Base-by-base conservation (phyloP, 2,888 invertebrate species). In the Norana najaformis region DNA sequence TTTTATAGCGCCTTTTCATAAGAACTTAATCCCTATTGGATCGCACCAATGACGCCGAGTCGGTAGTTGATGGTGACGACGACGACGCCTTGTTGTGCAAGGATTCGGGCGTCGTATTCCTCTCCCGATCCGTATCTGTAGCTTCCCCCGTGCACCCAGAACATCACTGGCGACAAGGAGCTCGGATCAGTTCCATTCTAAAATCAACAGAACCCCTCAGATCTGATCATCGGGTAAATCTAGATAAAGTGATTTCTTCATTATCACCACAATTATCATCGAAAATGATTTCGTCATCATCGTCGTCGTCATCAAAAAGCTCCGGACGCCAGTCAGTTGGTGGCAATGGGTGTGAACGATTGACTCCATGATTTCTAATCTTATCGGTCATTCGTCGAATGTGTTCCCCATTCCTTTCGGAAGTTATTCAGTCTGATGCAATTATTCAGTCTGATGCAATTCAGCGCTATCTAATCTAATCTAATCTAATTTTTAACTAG, bases 141-240 rank as follows among this genome's bases (percentile, higher is more conserved):
- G 16, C 91, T 90, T 1, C 93, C 93, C 0, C 93, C 93, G 83
- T 93, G 93, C 36, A 93, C 92, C 93, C 93, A 93, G 34, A 91
- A 88, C 91, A 91, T 91, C 83, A 91, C 91, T n/a, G 91, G 89
- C 5, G 41, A 88, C 39, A 88, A 30, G 34, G 39, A 8, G 41
- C 36, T 37, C 53, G 89, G 89, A 36, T n/a, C n/a, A n/a, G 89
- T 36, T 18, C 4, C 35, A 34, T 89, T 53, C 89, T 89, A 85
- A 14, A 35, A 16, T 20, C 90, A 88, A 16, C 38, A 35, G 69
- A 69, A n/a, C 69, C n/a, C n/a, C n/a, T n/a, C 6, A 69, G 30
- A 5, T n/a, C 69, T 69, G 69, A 69, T 69, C 69, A 69, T 11
- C n/a, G n/a, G n/a, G n/a, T 69, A n/a, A n/a, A n/a, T n/a, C n/a